Conservation (phyloP, 2,113 vertebrate genomes). For the Camelus dromedarius region DNA sequence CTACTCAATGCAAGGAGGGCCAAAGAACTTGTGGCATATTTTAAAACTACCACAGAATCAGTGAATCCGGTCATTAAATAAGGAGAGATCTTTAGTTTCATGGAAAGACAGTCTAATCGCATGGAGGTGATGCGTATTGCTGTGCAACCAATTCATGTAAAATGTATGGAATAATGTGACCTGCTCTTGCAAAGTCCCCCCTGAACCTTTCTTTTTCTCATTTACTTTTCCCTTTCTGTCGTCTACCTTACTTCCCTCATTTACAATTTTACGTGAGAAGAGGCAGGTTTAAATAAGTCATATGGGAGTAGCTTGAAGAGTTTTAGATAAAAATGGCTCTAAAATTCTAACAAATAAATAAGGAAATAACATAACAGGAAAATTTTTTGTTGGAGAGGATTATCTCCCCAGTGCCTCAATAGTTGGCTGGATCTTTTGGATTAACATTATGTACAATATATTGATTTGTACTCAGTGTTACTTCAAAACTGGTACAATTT, state of each 20-base stretch:
- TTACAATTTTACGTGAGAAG: conserved; percentile 15
- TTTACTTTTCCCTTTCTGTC: background rate
- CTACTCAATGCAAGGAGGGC: background rate
- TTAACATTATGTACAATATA: background rate
- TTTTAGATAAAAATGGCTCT: conserved; percentile 31
- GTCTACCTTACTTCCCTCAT: background rate
- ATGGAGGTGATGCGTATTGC: background rate
- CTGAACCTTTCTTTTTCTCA: background rate
- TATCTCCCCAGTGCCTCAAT: background rate
- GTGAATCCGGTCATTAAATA: background rate
- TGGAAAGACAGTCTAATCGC: background rate
- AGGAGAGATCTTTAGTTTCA: background rate
- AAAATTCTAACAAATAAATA: conserved; percentile 37
- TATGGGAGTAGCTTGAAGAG: background rate
- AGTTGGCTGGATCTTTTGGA: background rate
- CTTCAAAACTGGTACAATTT: conserved; percentile 55
- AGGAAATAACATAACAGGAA: background rate
- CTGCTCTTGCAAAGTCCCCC: background rate
- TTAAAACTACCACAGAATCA: background rate
- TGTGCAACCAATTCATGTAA: background rate
- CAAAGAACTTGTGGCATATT: background rate
- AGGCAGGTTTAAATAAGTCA: conserved; percentile 27
- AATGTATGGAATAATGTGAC: background rate
- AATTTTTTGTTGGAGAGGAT: conserved; percentile 10
- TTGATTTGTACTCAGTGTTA: conserved; percentile 53